Evolutionary conservation across 2,113 vertebrate species (phyloP).

Genomic region (Pontoporia blainvillei): DNA sequence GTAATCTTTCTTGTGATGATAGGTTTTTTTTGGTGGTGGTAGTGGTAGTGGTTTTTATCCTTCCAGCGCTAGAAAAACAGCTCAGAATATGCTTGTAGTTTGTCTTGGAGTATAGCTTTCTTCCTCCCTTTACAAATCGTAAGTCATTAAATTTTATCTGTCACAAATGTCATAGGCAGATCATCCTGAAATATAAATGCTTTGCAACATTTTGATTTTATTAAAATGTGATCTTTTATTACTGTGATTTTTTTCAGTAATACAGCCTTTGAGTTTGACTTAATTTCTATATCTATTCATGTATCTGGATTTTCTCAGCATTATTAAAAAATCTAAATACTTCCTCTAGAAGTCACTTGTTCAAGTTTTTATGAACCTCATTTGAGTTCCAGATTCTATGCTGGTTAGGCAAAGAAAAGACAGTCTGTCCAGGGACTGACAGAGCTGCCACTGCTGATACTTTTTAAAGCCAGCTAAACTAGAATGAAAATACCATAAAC

Average conservation of each 20-base stretch:
- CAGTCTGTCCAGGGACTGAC: neutral
- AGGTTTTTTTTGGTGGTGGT: neutral
- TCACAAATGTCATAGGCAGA: neutral
- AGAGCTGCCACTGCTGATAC: neutral
- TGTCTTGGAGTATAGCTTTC: neutral
- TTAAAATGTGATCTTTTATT: neutral
- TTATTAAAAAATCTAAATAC: constrained; percentile 15
- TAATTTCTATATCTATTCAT: neutral
- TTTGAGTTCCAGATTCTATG: neutral
- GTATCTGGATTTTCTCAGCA: neutral
- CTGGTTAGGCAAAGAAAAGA: neutral
- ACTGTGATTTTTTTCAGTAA: neutral
- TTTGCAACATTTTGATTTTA: neutral
- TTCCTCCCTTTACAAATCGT: neutral
- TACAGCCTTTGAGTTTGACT: neutral
- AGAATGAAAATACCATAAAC: neutral
- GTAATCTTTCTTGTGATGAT: neutral
- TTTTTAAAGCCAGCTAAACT: neutral
- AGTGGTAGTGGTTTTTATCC: neutral
- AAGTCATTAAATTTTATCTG: constrained; percentile 25
- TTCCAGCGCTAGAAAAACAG: neutral
- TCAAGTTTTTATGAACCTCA: neutral
- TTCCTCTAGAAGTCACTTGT: neutral
- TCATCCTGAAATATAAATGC: neutral
- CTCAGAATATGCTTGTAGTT: neutral